Evolutionary conservation across 2,113 vertebrate genomes (phyloP), one percentile per base, ranked within the genome.

Genomic region (Hiodon alosoides): DNA sequence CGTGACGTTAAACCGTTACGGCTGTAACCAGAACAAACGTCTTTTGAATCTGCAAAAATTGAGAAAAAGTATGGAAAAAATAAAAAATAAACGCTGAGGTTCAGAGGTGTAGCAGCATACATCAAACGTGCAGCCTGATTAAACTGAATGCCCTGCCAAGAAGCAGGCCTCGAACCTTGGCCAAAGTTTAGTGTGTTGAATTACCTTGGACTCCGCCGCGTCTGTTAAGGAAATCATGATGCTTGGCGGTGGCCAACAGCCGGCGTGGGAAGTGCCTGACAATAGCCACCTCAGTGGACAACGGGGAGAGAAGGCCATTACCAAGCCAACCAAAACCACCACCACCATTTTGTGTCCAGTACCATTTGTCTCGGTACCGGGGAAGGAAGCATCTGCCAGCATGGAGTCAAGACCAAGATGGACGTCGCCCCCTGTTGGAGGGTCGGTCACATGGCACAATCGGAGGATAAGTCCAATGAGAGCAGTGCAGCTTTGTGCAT

Each of bases 261-360:
- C 31, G 2, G 31, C 31, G 31, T 31, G 31, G 31, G 31, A 31
- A 31, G 31, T 31, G 31, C 31, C 31, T 1, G 31, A 31, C 31
- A 31, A 31, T 31, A 31, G 31, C 31, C 31, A 31, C 31, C 31
- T 31, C 31, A 31, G 31, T 31, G 31, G 31, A 31, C 31, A 31
- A 31, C 31, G 31, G 67, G 71, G 59, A 53, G 14, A 73, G 79
- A 81, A 75, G 79, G 79, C 79, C 79, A 80, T 83, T 83, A 82
- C 73, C 81, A 55, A 55, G 17, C 55, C 11, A 62, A 65, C 60
- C 78, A 60, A 52, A 61, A 80, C 31, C 72, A 71, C 81, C n/a
- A n/a, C n/a, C n/a, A 76, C 79, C 81, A 83, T 83, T 83, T 83
- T 83, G 77, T 80, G 71, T 78, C 62, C 52, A 14, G 51, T 76